Percentiles rank a stretch among this genome's conserved stretches.
phyloP scores from a whole-genome alignment of 1,140 invertebrate species.

The Nasonia vitripennis region DNA sequence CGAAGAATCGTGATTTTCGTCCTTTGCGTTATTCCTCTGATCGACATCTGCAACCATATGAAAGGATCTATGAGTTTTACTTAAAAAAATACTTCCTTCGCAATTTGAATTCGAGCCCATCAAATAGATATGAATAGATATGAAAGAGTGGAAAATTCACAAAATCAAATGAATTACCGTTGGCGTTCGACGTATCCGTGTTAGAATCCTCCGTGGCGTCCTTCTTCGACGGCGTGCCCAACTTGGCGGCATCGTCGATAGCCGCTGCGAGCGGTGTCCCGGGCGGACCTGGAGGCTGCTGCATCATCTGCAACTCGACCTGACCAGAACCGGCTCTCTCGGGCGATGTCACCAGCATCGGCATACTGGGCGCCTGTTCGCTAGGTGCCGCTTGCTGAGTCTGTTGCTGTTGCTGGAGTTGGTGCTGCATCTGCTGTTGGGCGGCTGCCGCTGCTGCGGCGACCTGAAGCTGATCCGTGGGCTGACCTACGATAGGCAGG shows the following conservation, averaged over 20 bases:
- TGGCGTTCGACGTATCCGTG: slow-evolving; percentile 25
- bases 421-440: slow-evolving; percentile 60
- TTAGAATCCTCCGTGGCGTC: slow-evolving; percentile 4
- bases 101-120: neutral
- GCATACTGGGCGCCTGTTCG: slow-evolving; percentile 55
- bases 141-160: too few species aligned
- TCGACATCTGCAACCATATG: slow-evolving; percentile 59
- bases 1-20: slow-evolving; percentile 55
- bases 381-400: slow-evolving; percentile 24
- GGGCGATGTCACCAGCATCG: slow-evolving; percentile 37
- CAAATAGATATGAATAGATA: too few species aligned
- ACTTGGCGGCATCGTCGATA: neutral
- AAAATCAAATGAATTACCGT: neutral
- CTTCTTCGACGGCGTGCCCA: neutral
- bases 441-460: slow-evolving; percentile 62
- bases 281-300: slow-evolving; percentile 29
- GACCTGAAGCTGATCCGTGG: slow-evolving; percentile 58
- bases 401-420: slow-evolving; percentile 46
- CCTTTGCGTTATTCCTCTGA: slow-evolving; percentile 60
- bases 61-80: slow-evolving; percentile 4
- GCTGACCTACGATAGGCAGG: slow-evolving; percentile 62
- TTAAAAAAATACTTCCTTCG: neutral
- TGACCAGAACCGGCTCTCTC: slow-evolving; percentile 18
- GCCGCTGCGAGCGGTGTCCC: slow-evolving; percentile 9
- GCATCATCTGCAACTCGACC: slow-evolving; percentile 26